Percentiles rank a stretch among this genome's conserved stretches.
phyloP scores from a whole-genome alignment of 2,797 vertebrate genomes.

The Smutsia temminckii region DNA sequence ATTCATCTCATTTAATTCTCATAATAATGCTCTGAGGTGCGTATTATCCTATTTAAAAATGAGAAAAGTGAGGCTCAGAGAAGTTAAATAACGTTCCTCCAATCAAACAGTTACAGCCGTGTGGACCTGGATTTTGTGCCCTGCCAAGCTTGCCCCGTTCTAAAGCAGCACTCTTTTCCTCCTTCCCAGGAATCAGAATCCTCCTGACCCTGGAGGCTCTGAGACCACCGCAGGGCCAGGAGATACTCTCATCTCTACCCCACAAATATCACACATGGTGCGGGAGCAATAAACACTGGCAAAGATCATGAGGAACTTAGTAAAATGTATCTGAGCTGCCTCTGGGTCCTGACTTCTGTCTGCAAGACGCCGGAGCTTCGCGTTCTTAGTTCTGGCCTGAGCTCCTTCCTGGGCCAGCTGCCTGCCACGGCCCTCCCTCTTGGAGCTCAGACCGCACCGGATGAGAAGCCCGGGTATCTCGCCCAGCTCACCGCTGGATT shows the following conservation, averaged over 20 bases:
- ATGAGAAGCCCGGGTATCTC: not conserved
- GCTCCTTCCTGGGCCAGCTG: not conserved
- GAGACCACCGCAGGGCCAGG: not conserved
- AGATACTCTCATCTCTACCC: not conserved
- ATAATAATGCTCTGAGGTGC: not conserved
- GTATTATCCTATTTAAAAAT: not conserved
- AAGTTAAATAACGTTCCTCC: not conserved
- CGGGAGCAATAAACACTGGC: not conserved
- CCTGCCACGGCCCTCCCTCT: not conserved
- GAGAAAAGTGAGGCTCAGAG: not conserved
- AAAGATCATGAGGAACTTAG: not conserved
- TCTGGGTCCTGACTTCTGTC: not conserved
- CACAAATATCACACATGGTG: not conserved
- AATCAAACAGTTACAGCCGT: not conserved
- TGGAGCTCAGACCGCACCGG: not conserved
- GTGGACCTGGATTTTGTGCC: not conserved
- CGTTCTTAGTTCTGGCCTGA: not conserved
- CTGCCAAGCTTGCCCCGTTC: not conserved
- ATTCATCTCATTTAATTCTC: not conserved
- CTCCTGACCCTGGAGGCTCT: not conserved
- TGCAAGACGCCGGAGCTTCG: not conserved
- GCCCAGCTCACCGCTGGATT: not conserved
- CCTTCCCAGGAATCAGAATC: not conserved
- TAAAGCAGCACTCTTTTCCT: not conserved
- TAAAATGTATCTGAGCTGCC: not conserved